These are phyloP conservation scores for Lamprotornis superbus DNA, from an alignment of 2,113 vertebrate species.

Conservation along the genomic window DNA sequence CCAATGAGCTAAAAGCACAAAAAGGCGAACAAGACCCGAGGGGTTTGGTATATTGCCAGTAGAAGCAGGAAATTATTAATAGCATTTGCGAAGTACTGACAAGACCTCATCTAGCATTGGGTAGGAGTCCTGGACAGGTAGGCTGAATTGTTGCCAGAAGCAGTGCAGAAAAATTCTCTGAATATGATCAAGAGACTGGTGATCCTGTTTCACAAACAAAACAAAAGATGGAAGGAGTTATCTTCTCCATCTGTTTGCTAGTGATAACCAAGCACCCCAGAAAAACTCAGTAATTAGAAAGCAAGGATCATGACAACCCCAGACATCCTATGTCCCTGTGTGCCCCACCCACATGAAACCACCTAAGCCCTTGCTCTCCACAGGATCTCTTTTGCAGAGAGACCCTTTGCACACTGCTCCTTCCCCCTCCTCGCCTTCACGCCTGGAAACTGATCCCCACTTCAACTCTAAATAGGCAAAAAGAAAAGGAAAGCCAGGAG, in stretches of 20 bases:
- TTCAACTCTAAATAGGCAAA: slow-evolving; percentile 37
- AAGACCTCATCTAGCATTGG: not conserved
- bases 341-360: not conserved
- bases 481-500: slow-evolving; percentile 53
- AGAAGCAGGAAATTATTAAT: slow-evolving; percentile 39
- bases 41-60: not conserved
- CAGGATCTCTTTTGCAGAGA: not conserved
- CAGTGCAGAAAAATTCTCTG: not conserved
- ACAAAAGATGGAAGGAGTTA: not conserved
- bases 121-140: slow-evolving; percentile 23
- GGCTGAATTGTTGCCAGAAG: not conserved
- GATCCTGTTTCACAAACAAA: not conserved
- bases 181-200: not conserved
- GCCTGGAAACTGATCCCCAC: slow-evolving; percentile 53
- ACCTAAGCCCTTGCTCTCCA: not conserved
- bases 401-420: not conserved
- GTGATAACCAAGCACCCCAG: not conserved
- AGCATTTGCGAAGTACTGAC: slow-evolving; percentile 20
- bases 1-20: slow-evolving; percentile 39
- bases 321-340: not conserved
- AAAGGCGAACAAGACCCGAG: not conserved
- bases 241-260: not conserved
- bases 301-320: not conserved
- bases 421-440: not conserved
- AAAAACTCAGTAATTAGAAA: not conserved